Conservation (phyloP, 2,888 invertebrate species). For the Caradrina clavipalpis region DNA sequence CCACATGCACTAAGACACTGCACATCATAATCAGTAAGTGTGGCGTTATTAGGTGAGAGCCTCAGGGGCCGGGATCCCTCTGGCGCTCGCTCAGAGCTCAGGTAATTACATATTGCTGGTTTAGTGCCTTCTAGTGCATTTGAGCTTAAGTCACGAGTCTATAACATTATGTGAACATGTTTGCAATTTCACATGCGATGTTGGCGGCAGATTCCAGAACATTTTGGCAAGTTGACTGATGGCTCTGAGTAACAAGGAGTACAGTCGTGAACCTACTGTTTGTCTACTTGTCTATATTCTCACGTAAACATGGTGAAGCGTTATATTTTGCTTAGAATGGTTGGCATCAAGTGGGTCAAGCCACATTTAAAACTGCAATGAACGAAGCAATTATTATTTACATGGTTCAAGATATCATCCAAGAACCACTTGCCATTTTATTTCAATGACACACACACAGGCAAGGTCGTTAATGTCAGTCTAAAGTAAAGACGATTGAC, state of each 20-base stretch:
- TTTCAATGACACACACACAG: not conserved
- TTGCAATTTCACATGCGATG: not conserved
- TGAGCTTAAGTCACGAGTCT: not conserved
- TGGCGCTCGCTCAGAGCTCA: conserved; percentile 1
- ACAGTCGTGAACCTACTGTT: not conserved
- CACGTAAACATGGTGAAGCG: too few relatives aligned
- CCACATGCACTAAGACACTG: not conserved
- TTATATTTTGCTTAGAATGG: too few relatives aligned
- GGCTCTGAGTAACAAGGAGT: not conserved
- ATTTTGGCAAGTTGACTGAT: not conserved
- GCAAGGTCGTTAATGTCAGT: not conserved
- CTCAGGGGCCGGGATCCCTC: not conserved
- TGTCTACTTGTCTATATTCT: too few relatives aligned
- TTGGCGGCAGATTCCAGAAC: too few relatives aligned
- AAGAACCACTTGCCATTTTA: not conserved
- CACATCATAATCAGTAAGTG: not conserved
- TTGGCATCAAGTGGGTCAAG: too few relatives aligned
- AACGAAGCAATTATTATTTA: too few relatives aligned
- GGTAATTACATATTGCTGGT: conserved; percentile 28
- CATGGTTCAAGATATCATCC: not conserved
- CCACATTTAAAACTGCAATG: too few relatives aligned
- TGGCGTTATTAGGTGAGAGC: not conserved
- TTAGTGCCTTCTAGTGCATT: not conserved
- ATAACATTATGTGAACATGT: not conserved
- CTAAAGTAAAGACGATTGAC: not conserved